Base-by-base conservation (phyloP, 2,888 invertebrate genomes). In the Seira sanloemensis region DNA sequence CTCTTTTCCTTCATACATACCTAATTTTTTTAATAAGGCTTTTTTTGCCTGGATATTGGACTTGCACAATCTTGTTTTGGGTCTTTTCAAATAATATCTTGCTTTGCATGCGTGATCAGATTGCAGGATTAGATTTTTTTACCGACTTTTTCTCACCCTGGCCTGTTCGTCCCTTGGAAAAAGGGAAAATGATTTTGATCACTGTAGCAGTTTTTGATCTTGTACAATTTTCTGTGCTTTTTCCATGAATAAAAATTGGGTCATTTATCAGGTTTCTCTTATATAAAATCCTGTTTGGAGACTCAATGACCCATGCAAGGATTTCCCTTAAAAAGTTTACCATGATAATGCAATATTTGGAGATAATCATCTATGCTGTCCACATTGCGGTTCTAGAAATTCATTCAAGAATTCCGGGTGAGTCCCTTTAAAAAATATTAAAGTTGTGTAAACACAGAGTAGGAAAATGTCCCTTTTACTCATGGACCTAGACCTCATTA, bases 91-190 rank as follows among this genome's bases (percentile, higher is more conserved):
- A 37, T n/a, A n/a, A 37, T 5, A 37, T 37, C 37, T 37, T 37
- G 37, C 54, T 81, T 81, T 79, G 72, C 81, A 76, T 82, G 37
- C 37, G 58, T 58, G 82, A 82, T 82, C 77, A 82, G 77, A 82
- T 82, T 82, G 82, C 82, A 77, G 77, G 77, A 77, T 82, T 82
- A 77, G 37, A 54, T 77, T 82, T 81, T 82, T 77, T 66, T 19
- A 26, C 21, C 21, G 16, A 46, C 12, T 76, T 76, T 65, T 58
- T 58, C 58, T 58, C 58, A 58, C 58, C 58, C 58, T 58, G 9
- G 12, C 58, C 58, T n/a, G 7, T 18, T 58, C 37, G 37, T 37
- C 5, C 37, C 12, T 37, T 37, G 12, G 12, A 12, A 37, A 37
- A 37, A 7, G 37, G n/a, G n/a, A n/a, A n/a, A n/a, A n/a, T n/a